Percentiles rank a stretch among this genome's conserved stretches.
These are phyloP conservation scores for Drosophila santomea DNA, from an alignment of 1,140 invertebrate genomes.

Conservation along the genomic window DNA sequence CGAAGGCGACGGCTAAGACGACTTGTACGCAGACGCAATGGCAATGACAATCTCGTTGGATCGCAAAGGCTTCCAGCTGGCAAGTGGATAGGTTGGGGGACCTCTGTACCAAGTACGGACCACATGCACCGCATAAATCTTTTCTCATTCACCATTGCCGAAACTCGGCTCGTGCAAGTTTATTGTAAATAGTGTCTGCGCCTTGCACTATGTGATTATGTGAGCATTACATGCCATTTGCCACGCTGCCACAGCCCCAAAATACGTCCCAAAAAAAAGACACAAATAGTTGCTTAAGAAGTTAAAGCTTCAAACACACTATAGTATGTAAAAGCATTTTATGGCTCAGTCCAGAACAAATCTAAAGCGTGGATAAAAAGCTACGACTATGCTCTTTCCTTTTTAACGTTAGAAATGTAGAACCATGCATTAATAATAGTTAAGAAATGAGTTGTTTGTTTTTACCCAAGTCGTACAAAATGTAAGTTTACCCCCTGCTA, in stretches of 20 bases:
- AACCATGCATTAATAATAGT: too few species aligned
- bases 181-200: constrained; percentile 56
- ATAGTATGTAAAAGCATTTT: too few species aligned
- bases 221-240: constrained; percentile 72
- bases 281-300: neutral
- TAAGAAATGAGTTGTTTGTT: too few species aligned
- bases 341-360: too few species aligned
- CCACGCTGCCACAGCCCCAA: constrained; percentile 48
- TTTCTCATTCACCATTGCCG: constrained; percentile 65
- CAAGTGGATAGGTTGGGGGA: constrained; percentile 33
- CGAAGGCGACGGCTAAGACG: neutral
- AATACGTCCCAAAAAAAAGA: constrained; percentile 1
- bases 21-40: constrained; percentile 6
- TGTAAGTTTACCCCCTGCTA: neutral
- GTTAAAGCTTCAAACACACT: neutral
- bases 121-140: constrained; percentile 78
- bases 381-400: too few species aligned
- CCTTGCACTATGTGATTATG: constrained; percentile 43
- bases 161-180: constrained; percentile 47
- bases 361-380: too few species aligned
- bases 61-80: constrained; percentile 28
- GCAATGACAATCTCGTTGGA: constrained; percentile 11
- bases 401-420: too few species aligned
- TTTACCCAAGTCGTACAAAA: neutral
- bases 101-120: constrained; percentile 52